Percentiles rank a stretch among this genome's conserved stretches.
These are phyloP conservation scores for Glossosoma conforme DNA, from an alignment of 1,140 invertebrate genomes.

Conservation along the genomic window DNA sequence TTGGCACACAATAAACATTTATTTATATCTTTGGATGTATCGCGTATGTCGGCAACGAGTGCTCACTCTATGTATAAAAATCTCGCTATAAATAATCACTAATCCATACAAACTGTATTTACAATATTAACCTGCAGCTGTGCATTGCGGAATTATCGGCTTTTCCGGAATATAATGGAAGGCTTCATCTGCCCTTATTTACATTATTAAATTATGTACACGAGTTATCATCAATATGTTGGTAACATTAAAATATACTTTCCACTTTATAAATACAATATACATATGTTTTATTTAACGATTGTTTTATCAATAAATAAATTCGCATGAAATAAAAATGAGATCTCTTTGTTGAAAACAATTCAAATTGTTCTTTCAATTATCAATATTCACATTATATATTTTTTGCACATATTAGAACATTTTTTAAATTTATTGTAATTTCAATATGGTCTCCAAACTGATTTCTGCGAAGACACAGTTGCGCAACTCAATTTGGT, in stretches of 20 bases:
- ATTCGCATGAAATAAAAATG: too few species aligned
- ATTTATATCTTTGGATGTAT: slow-evolving; percentile 1
- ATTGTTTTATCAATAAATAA: too few species aligned
- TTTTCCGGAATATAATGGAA: slow-evolving; percentile 23
- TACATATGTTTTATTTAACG: too few species aligned
- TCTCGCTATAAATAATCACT: slow-evolving; percentile 29
- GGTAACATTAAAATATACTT: too few species aligned
- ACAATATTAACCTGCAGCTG: slow-evolving; percentile 20
- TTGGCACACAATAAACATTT: not conserved
- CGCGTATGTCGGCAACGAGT: slow-evolving; percentile 2
- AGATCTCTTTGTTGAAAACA: too few species aligned
- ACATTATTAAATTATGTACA: too few species aligned
- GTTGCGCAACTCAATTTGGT: slow-evolving; percentile 57
- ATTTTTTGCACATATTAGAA: too few species aligned
- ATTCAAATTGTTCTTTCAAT: too few species aligned
- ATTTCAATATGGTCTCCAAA: slow-evolving; percentile 74
- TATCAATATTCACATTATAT: too few species aligned
- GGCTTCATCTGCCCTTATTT: slow-evolving; percentile 17
- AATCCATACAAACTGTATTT: slow-evolving; percentile 27
- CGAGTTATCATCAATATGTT: too few species aligned
- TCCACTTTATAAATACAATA: too few species aligned
- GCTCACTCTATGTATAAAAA: slow-evolving; percentile 23
- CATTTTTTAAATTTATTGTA: too few species aligned
- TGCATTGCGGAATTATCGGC: slow-evolving; percentile 29
- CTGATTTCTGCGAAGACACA: slow-evolving; percentile 56